Evolutionary conservation across 2,888 invertebrate species (phyloP).

Genomic region (Hyalella azteca): DNA sequence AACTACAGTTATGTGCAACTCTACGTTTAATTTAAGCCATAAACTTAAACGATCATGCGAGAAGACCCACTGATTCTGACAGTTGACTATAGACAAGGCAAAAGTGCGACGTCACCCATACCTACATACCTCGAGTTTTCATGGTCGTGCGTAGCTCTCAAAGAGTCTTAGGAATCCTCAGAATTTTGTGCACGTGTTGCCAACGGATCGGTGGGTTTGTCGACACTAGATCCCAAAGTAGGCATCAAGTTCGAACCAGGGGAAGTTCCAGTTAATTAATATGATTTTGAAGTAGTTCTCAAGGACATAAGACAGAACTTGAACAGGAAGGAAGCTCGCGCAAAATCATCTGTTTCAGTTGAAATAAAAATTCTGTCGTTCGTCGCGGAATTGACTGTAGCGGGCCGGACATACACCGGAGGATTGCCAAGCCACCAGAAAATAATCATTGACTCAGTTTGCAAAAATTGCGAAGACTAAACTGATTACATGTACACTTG

Average conservation of each 20-base stretch:
- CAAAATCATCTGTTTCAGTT: not conserved
- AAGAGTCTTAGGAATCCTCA: not conserved
- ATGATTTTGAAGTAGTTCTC: not conserved
- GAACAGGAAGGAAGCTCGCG: not conserved
- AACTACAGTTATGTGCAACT: not conserved
- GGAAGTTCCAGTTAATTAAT: not conserved
- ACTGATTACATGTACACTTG: not conserved
- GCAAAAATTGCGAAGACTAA: not conserved
- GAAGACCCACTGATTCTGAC: not conserved
- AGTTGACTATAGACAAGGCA: not conserved
- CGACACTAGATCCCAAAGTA: not conserved
- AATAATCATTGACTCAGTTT: not conserved
- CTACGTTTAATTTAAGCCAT: not conserved
- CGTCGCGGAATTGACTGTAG: not conserved
- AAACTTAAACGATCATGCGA: not conserved
- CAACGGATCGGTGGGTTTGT: not conserved
- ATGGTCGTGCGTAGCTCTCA: not conserved
- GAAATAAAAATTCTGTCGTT: not conserved
- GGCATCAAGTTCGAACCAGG: not conserved
- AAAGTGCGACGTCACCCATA: not conserved
- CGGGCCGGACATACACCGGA: not conserved
- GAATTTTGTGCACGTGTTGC: not conserved
- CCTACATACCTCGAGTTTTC: not conserved
- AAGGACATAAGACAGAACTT: not conserved
- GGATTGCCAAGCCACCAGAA: conserved; percentile 2